Base-by-base conservation (phyloP, 2,113 vertebrate species). In the Struthidea cinerea region DNA sequence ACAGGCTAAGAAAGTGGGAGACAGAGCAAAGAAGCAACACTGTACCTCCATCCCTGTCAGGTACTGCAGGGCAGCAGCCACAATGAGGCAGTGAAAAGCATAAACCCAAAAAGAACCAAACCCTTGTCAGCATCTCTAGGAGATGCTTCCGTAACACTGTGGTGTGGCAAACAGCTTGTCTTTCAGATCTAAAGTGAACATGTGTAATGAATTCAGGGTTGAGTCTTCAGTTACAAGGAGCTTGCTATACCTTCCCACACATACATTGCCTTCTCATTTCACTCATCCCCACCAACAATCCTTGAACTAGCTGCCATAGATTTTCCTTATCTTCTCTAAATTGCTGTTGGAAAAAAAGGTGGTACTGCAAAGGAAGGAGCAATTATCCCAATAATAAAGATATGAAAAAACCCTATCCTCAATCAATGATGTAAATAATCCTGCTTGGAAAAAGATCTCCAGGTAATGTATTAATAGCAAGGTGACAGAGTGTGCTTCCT, bases 21-120 rank as follows among this genome's bases (percentile, higher is more conserved):
- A 46, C 24, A 28, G 9, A 50, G 39, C 75, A 27, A 28, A 85
- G 49, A 4, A 27, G 11, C n/a, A 69, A 5, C 39, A 3, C 42
- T n/a, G 33, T 5, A 1, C 30, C 27, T 55, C 42, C 24, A 37
- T 49, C 35, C 27, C 73, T 2, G 8, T 8, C 44, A 33, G 93
- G 70, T 21, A 23, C 42, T 8, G 32, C 1, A 0, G 3, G 14
- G 37, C 46, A 10, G 50, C 60, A 39, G 37, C 56, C 74, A 22
- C n/a, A 39, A 2, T 1, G 2, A 49, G 47, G 60, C 69, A 55
- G 10, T 3, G 32, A 32, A 8, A 26, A 3, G 19, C 0, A 0
- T 21, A 23, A 76, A 6, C 41, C 59, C 7, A 0, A 5, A 19
- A 41, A 64, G 27, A 60, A 17, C 37, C 57, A 56, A 60, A 21